Evolutionary conservation across 2,888 invertebrate genomes (phyloP).

Genomic region (Pseudococcus longispinus): DNA sequence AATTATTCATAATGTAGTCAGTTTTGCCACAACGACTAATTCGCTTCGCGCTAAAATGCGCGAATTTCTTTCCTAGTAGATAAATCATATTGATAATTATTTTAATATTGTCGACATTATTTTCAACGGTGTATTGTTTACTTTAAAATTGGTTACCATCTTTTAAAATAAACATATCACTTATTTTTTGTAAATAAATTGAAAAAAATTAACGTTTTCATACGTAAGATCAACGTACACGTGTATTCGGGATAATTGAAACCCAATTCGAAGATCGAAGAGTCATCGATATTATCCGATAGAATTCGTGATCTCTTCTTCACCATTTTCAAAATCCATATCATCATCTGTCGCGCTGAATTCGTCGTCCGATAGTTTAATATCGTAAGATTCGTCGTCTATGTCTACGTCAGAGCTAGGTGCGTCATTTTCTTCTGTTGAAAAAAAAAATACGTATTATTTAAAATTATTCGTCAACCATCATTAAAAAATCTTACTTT

Average conservation of each 20-base stretch:
- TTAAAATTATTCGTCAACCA: neutral
- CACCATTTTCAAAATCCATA: slow-evolving; percentile 6
- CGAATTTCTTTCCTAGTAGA: slow-evolving; percentile 5
- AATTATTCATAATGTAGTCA: neutral
- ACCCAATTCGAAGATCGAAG: neutral
- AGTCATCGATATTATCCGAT: neutral
- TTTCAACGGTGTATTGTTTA: slow-evolving; percentile 31
- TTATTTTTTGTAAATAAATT: slow-evolving; percentile 51
- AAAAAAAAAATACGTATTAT: neutral
- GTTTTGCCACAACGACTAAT: slow-evolving; percentile 36
- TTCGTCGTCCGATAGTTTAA: neutral
- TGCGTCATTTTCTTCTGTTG: neutral
- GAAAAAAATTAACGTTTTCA: neutral
- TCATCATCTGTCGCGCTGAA: neutral
- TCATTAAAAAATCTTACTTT: neutral
- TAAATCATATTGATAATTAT: slow-evolving; percentile 37
- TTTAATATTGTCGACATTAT: slow-evolving; percentile 1
- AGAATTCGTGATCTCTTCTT: neutral
- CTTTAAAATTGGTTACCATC: slow-evolving; percentile 50
- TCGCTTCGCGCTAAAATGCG: neutral
- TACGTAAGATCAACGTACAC: neutral
- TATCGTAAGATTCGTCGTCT: neutral
- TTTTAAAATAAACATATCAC: slow-evolving; percentile 50
- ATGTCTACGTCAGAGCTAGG: neutral
- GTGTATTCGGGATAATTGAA: neutral